These are phyloP conservation scores for Phoebastria nigripes DNA, from an alignment of 2,797 vertebrate species.

Conservation along the genomic window DNA sequence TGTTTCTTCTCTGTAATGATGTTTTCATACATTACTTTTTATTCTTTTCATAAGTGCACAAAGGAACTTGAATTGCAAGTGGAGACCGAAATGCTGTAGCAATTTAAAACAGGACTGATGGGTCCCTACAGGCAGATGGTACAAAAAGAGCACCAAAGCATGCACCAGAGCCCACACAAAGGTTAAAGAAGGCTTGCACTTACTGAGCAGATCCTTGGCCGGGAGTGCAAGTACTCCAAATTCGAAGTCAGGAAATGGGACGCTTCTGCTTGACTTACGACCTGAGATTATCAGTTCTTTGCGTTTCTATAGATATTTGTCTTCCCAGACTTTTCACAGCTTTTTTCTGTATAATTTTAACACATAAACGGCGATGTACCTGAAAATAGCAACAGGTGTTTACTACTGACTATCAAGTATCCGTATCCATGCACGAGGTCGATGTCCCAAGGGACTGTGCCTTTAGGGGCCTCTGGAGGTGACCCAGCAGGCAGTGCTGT, in stretches of 20 bases:
- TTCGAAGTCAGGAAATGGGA: neutral
- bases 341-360: neutral
- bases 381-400: neutral
- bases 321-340: neutral
- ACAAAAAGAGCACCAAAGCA: neutral
- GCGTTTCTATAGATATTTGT: accelerated
- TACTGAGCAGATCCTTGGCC: neutral
- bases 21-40: neutral
- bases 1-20: neutral
- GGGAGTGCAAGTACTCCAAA: neutral
- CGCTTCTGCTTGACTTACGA: neutral
- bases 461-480: neutral
- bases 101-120: neutral
- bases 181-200: neutral
- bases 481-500: neutral
- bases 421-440: accelerated
- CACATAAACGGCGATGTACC: accelerated
- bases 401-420: neutral
- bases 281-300: neutral
- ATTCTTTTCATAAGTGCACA: neutral
- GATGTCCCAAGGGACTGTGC: neutral
- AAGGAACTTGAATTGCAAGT: neutral
- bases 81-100: neutral
- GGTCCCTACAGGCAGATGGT: neutral
- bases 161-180: neutral